Conservation (phyloP, 1,140 invertebrate species). For the Drosophila watanabei region DNA sequence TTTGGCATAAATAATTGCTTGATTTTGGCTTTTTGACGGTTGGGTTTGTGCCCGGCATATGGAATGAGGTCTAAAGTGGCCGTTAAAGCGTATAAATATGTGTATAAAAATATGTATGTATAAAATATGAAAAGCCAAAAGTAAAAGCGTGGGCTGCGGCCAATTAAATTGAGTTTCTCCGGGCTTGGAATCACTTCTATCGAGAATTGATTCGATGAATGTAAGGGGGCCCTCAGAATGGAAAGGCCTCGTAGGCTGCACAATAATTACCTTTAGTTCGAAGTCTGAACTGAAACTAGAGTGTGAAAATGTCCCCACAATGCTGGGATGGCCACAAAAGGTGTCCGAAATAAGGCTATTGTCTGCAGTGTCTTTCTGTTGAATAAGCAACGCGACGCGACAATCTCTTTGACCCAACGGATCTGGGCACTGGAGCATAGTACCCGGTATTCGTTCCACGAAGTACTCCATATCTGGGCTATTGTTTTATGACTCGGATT, state of each 20-base stretch:
- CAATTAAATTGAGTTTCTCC: slow-evolving; percentile 55
- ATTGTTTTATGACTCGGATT: slow-evolving; percentile 71
- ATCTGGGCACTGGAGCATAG: slow-evolving; percentile 64
- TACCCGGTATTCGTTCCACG: slow-evolving; percentile 12
- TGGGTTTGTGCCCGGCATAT: slow-evolving; percentile 60
- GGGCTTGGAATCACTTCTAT: slow-evolving; percentile 27
- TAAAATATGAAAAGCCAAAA: slow-evolving; percentile 57
- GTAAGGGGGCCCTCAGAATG: slow-evolving; percentile 29
- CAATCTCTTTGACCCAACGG: slow-evolving; percentile 48
- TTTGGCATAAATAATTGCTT: slow-evolving; percentile 77
- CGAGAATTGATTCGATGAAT: slow-evolving; percentile 56
- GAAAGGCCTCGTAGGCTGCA: slow-evolving; percentile 43
- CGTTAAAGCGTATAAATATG: slow-evolving; percentile 56
- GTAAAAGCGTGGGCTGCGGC: slow-evolving; percentile 61
- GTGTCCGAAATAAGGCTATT: slow-evolving; percentile 60
- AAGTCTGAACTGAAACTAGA: slow-evolving; percentile 62
- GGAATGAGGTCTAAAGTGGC: slow-evolving; percentile 62
- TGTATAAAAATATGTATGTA: slow-evolving; percentile 24
- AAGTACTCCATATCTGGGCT: slow-evolving; percentile 37
- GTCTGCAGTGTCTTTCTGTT: slow-evolving; percentile 49
- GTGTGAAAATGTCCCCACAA: slow-evolving; percentile 79
- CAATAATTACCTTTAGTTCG: slow-evolving; percentile 40
- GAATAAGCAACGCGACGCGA: slow-evolving; percentile 56
- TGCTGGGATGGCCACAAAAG: slow-evolving; percentile 54
- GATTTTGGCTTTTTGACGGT: slow-evolving; percentile 58